Base-by-base conservation (phyloP, 2,113 vertebrate genomes). In the Istiophorus platypterus region DNA sequence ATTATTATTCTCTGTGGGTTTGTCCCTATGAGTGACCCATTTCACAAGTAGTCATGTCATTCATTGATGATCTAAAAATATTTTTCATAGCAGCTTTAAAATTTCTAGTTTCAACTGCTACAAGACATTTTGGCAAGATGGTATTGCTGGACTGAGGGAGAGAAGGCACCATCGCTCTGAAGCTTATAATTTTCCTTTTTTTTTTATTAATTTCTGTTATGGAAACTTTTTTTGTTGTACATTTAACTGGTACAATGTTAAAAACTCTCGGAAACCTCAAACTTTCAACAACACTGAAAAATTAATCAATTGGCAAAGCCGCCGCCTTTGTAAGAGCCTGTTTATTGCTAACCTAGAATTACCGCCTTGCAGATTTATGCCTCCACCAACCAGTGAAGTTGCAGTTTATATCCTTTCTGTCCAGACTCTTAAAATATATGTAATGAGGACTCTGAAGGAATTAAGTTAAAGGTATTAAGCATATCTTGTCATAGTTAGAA, bases 171-270 rank as follows among this genome's bases (percentile, higher is more conserved):
- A 70, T 63, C 34, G 14, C 41, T 22, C 58, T 29, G 41, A 63
- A 59, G 51, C 57, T 7, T 14, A 26, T 63, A 73, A 31, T 51
- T 76, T 59, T 57, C 22, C n/a, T n/a, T n/a, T n/a, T 39, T 69
- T 83, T 37, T 2, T 9, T 49, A 34, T 45, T 45, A 42, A 29
- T 37, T 24, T 14, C 27, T 37, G 52, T 41, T 59, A 29, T 18
- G 37, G 37, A 63, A 70, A 29, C 41, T 79, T 75, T 37, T 54
- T 34, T 22, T 78, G n/a, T 45, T 73, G 63, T 20, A 10, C 18
- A 42, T 74, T 70, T 68, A 67, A 68, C 10, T 64, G 41, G 10
- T 39, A 47, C 29, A 45, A 49, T 52, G 39, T 63, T 29, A 74
- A 17, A 74, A 27, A 76, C 26, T 37, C 31, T 39, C 5, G 1